phyloP scores from a whole-genome alignment of 2,888 invertebrate genomes.

The Thecophora atra region DNA sequence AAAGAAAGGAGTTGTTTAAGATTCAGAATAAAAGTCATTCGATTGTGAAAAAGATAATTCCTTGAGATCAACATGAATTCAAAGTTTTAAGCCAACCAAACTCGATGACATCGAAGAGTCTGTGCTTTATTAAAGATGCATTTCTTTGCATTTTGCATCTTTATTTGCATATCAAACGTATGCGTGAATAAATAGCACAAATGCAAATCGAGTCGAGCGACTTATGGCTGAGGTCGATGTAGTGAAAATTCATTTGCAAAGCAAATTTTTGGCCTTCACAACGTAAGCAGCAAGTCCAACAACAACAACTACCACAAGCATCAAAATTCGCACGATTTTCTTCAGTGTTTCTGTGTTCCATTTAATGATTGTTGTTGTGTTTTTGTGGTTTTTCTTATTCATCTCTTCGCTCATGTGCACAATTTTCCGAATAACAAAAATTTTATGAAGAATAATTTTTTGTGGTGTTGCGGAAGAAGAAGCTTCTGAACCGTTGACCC shows the following conservation, averaged over 20 bases:
- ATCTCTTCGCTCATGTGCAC: slow-evolving; percentile 2
- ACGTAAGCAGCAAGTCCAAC: slow-evolving; percentile 12
- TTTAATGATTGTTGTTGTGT: neutral
- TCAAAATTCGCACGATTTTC: neutral
- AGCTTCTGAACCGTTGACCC: neutral
- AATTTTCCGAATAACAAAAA: slow-evolving; percentile 13
- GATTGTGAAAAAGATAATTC: too few relatives aligned
- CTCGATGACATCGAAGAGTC: slow-evolving; percentile 14
- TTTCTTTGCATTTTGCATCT: slow-evolving; percentile 25
- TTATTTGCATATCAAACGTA: neutral
- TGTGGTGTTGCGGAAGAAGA: neutral
- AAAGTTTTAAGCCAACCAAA: too few relatives aligned
- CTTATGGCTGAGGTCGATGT: neutral
- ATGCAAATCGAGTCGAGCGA: neutral
- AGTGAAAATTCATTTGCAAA: slow-evolving; percentile 28
- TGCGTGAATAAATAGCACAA: neutral
- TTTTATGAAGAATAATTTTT: slow-evolving; percentile 19
- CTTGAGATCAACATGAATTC: too few relatives aligned
- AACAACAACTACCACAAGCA: slow-evolving; percentile 10
- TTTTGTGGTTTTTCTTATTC: neutral
- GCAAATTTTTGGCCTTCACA: slow-evolving; percentile 12
- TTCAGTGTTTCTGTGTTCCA: neutral
- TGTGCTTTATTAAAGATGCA: slow-evolving; percentile 18
- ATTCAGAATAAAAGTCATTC: too few relatives aligned
- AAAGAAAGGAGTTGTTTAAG: too few relatives aligned